Evolutionary conservation across 2,888 invertebrate species (phyloP), one percentile per base, ranked within the genome.

Genomic region (Sinohyriopsis cumingii): DNA sequence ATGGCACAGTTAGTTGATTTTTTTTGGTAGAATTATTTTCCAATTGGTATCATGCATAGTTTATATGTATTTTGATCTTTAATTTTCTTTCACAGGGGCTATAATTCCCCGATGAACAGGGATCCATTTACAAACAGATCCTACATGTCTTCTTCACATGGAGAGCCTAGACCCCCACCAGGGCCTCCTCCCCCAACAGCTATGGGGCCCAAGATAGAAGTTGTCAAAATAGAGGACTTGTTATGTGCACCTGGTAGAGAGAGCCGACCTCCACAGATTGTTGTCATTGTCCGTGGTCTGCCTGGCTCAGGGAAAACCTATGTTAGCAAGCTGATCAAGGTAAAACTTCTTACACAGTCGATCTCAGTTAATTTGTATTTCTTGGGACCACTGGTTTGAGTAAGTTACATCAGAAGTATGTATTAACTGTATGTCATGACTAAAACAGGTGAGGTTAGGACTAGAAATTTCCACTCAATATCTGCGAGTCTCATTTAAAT

Each of bases 271-370:
- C 92, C 90, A 24, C 91, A 93, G 89, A 94, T 98, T 82, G 95
- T 95, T 54, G 94, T 98, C 71, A 95, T 99, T 83, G 91, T 99
- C 65, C 92, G 98, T 89, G 98, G 98, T 6, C 94, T 95, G 22
- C 97, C 98, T 0, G 98, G 98, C 18, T 95, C 97, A 90, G 98
- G 98, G 56, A 98, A 98, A 91, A 95, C 96, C 12, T 95, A 94
- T 90, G 84, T 89, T 78, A 85, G 87, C 73, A 89, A 88, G 77
- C 84, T 90, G 0, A 82, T 90, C 25, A 86, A 87, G 84, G 89
- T 89, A 62, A 72, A 80, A 62, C 15, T 45, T 45, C 45, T 15
- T 45, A 45, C 45, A 45, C 45, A 53, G 2, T 19, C 19, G 24
- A 19, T 63, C 53, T 45, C 45, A 45, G 45, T 45, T 45, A 45